Percentiles rank a stretch among this genome's conserved stretches.
phyloP scores from a whole-genome alignment of 1,140 invertebrate species.

The Lithobius niger region DNA sequence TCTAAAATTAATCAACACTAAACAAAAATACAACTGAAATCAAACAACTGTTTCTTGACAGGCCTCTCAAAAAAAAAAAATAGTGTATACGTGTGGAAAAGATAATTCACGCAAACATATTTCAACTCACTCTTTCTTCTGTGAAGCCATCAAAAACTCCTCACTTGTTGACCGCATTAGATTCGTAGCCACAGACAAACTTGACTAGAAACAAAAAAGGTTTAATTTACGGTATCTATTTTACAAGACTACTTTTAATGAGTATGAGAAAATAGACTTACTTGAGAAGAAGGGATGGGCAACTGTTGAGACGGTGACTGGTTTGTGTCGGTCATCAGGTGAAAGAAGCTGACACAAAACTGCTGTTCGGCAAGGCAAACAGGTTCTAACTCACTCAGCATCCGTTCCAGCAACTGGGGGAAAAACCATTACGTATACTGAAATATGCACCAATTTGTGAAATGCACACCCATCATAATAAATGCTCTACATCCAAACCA shows the following conservation, averaged over 20 bases:
- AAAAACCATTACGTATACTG: conserved; percentile 5
- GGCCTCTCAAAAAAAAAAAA: too few species aligned
- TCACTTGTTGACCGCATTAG: neutral
- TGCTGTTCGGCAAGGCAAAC: conserved; percentile 88
- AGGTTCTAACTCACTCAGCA: conserved; percentile 76
- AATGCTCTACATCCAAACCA: conserved; percentile 18
- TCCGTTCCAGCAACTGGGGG: conserved; percentile 51
- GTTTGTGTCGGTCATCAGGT: conserved; percentile 47
- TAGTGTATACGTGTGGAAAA: neutral
- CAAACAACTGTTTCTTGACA: too few species aligned
- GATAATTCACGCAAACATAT: neutral
- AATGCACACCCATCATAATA: conserved; percentile 7
- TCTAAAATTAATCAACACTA: too few species aligned
- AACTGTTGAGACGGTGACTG: too few species aligned
- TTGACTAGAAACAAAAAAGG: neutral
- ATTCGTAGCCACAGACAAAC: neutral
- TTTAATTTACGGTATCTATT: neutral
- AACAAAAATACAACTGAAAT: too few species aligned
- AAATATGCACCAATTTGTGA: too few species aligned
- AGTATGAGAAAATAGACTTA: neutral
- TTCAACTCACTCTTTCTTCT: conserved; percentile 7
- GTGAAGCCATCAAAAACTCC: neutral
- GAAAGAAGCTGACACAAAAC: conserved; percentile 89
- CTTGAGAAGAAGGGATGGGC: conserved; percentile 15
- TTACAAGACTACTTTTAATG: too few species aligned